Percentiles rank a stretch among this genome's conserved stretches.
Conservation (phyloP, 2,113 vertebrate genomes). For the Harpagus bidentatus region DNA sequence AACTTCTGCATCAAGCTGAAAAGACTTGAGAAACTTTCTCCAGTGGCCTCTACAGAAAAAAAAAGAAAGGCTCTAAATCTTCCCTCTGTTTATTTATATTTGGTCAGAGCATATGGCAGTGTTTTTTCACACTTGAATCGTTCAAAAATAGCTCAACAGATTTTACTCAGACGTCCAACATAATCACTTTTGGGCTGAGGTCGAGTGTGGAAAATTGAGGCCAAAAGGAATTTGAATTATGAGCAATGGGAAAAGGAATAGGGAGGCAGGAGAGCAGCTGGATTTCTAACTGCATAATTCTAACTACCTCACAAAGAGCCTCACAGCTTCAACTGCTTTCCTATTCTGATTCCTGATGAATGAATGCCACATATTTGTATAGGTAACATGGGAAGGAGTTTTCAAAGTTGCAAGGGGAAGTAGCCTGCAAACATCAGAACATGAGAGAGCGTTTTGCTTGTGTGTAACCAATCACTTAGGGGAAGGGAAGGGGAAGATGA, state of each 20-base stretch:
- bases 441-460: neutral
- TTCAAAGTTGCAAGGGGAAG: neutral
- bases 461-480: neutral
- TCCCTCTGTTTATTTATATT: conserved; percentile 1
- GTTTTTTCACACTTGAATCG: neutral
- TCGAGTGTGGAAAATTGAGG: conserved; percentile 11
- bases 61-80: neutral
- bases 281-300: neutral
- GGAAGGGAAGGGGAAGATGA: neutral
- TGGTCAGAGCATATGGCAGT: neutral
- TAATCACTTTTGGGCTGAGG: neutral
- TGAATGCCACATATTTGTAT: neutral
- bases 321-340: neutral
- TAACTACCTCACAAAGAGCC: neutral
- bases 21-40: neutral
- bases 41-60: neutral
- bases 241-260: neutral
- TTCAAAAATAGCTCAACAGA: neutral
- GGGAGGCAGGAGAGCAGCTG: conserved; percentile 4
- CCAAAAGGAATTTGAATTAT: conserved; percentile 53
- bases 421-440: neutral
- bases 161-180: neutral
- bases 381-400: neutral
- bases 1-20: neutral
- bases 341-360: neutral